phyloP scores from a whole-genome alignment of 2,797 vertebrate genomes.

The Momotus momota region DNA sequence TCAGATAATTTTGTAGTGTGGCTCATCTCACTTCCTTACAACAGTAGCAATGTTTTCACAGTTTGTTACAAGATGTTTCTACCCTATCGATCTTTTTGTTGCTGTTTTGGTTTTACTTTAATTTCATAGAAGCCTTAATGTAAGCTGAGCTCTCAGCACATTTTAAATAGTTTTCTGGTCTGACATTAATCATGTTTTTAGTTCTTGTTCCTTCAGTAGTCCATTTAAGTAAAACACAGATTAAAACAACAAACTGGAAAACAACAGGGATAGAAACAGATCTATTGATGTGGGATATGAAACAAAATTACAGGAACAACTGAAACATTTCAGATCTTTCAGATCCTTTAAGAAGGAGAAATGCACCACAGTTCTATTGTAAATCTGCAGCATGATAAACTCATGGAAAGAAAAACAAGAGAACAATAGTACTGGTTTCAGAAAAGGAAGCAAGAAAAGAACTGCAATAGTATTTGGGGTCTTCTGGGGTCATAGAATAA shows the following conservation, averaged over 20 bases:
- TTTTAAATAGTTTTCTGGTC: background rate
- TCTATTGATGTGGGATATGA: background rate
- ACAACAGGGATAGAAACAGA: background rate
- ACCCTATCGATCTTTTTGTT: background rate
- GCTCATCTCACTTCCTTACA: background rate
- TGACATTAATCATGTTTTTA: background rate
- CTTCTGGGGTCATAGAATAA: background rate
- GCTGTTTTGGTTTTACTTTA: background rate
- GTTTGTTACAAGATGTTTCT: background rate
- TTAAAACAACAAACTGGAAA: background rate
- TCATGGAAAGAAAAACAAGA: background rate
- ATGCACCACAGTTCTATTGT: background rate
- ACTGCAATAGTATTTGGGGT: background rate
- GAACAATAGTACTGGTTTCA: background rate
- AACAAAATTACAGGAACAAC: background rate
- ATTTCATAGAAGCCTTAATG: background rate
- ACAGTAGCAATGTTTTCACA: background rate
- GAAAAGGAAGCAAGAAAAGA: background rate
- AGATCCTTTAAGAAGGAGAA: background rate
- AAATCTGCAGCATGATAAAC: background rate
- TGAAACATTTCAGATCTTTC: background rate
- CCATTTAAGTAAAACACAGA: background rate
- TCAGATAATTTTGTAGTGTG: background rate
- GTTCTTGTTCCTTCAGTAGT: background rate
- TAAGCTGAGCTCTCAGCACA: background rate